Evolutionary conservation across 2,113 vertebrate genomes (phyloP), one percentile per base, ranked within the genome.

Genomic region (Nycticryphes semicollaris): DNA sequence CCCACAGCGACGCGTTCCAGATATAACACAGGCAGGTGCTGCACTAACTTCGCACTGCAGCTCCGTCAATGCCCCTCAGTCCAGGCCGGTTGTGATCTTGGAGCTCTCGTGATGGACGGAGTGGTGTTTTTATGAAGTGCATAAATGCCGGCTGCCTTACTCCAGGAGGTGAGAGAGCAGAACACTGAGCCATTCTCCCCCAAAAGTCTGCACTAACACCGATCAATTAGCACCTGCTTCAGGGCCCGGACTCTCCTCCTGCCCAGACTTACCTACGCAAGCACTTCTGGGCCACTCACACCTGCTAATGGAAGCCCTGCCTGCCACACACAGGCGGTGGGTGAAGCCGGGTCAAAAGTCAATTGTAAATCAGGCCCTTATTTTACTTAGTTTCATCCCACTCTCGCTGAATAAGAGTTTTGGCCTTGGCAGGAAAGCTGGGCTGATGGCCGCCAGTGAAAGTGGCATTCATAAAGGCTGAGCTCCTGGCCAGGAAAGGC

Each of bases 161-260:
- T 5, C 85, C 7, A 8, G 92, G 47, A 74, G 72, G 60, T 37
- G 27, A 68, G 56, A 76, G 45, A 66, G 51, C 54, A 64, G 92
- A 94, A 96, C 96, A 94, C 80, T 91, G 84, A 66, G 47, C 80
- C 84, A 39, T 96, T 97, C 87, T 97, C 89, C 84, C 68, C 39
- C 1, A 0, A 60, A 27, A 2, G 31, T 37, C 86, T 84, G 66
- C 74, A 53, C 90, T 89, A 95, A 95, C 91, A 70, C 81, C 24
- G 54, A 37, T 95, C 95, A 95, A 96, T 96, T 96, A 96, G 90
- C 95, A 94, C 94, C 92, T 91, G 89, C 94, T 95, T 35, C 13
- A 3, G 77, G 66, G 39, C 47, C 69, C 1, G 0, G 67, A 54
- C 76, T 62, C 92, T 87, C 48, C 45, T 10, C n/a, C 56, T 78